phyloP scores from a whole-genome alignment of 2,113 vertebrate genomes.

The Hydrochoerus hydrochaeris region DNA sequence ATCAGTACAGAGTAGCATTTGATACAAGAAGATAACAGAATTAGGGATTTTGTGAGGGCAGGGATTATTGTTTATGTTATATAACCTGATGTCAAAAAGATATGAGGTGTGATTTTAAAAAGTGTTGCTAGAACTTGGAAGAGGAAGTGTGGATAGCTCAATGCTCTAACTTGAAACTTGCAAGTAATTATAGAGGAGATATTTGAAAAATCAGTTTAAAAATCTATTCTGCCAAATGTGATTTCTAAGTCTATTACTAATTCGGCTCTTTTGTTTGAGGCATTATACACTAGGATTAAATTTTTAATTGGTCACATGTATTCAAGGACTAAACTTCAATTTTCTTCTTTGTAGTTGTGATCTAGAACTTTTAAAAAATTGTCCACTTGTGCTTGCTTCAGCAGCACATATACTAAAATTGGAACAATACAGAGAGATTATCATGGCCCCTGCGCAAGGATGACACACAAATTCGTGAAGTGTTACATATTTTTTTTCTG shows the following conservation, averaged over 20 bases:
- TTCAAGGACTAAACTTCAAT: background rate
- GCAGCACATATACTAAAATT: no score
- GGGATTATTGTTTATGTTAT: background rate
- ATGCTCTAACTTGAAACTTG: background rate
- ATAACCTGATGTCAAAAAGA: background rate
- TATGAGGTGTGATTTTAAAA: background rate
- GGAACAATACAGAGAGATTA: no score
- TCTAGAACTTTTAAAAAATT: background rate
- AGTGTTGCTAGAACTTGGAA: background rate
- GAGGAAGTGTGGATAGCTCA: background rate
- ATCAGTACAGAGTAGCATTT: background rate
- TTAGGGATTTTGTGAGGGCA: background rate
- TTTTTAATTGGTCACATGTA: background rate
- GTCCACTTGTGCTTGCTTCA: no score
- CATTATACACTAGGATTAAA: background rate
- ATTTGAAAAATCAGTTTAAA: background rate
- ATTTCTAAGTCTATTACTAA: background rate
- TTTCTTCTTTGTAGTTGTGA: conserved; percentile 21
- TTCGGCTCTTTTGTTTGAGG: background rate
- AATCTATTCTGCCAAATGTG: background rate
- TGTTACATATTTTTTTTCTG: no score
- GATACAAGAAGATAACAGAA: background rate
- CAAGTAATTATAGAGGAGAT: background rate
- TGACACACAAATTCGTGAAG: no score
- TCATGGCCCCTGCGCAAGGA: no score